Evolutionary conservation across 2,113 vertebrate genomes (phyloP), one percentile per base, ranked within the genome.

Genomic region (Halcyon senegalensis): DNA sequence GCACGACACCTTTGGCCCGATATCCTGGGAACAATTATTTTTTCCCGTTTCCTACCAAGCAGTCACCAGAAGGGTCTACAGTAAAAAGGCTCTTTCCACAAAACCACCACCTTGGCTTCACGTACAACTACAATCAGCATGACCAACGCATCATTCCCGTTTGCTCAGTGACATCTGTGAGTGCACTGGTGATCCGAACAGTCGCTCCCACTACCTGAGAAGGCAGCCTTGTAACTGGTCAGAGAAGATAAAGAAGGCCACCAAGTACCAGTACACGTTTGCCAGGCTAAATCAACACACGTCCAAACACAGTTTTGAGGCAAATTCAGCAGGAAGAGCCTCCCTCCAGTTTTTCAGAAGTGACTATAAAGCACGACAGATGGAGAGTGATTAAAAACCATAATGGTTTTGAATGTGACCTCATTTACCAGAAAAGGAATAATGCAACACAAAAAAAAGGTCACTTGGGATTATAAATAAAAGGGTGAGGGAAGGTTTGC

Each of bases 371-470:
- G 86, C 51, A 70, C 2, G 18, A 96, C 78, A 97, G 87, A 95
- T 66, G 91, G 75, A 78, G 73, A 92, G 67, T 72, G 70, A 97
- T 90, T 87, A 91, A 95, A 97, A 96, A 92, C 20, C 91, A 58
- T 53, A 51, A 93, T 15, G 53, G 87, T 81, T 93, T 94, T 89
- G 86, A 95, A 83, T 13, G 33, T 43, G 68, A 83, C 80, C 94
- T 90, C 83, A 37, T 91, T 89, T 94, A 94, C 87, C 90, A 89
- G 91, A 68, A 70, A 73, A 48, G 92, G 81, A 90, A 85, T 76
- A 96, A 87, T 7, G 58, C 72, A 83, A 76, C 8, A 27, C 16
- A 37, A 44, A 79, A 43, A 41, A 91, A 97, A 96, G 94, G 68
- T 93, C 84, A 91, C 69, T 25, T 7, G n/a, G 87, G 73, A 96